A percentile compares a stretch with the other conserved stretches of the same genome.
Conservation (phyloP, 2,888 invertebrate species). For the Seira ritae region DNA sequence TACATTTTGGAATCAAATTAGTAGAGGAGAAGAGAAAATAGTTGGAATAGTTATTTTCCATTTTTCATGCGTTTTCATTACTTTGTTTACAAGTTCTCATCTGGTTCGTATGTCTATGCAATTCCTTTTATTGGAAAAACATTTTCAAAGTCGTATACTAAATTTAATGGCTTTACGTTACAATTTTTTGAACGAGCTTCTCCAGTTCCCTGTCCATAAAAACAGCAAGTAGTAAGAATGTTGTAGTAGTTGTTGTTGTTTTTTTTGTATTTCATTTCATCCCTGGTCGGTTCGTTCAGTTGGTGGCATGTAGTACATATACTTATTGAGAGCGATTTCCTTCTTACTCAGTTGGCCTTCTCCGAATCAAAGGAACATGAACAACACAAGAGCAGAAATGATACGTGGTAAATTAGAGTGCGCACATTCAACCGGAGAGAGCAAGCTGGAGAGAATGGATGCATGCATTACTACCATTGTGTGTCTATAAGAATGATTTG, state of each 20-base stretch:
- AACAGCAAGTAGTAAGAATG: no score
- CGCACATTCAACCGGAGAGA: neutral
- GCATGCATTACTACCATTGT: neutral
- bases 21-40: neutral
- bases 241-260: neutral
- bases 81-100: no score
- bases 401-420: neutral
- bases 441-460: neutral
- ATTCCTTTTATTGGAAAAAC: slow-evolving; percentile 4
- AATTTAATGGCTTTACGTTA: neutral
- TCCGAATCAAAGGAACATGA: no score
- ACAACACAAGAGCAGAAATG: neutral
- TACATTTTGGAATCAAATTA: neutral
- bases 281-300: no score
- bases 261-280: neutral
- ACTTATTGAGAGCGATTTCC: neutral
- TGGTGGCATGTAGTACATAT: no score
- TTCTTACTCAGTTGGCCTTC: neutral
- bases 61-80: neutral
- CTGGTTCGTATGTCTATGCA: neutral
- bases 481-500: slow-evolving; percentile 3
- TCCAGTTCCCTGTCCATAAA: no score
- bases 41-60: neutral
- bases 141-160: neutral
- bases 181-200: no score